phyloP scores from a whole-genome alignment of 1,140 invertebrate species.

The Euwallacea fornicatus region DNA sequence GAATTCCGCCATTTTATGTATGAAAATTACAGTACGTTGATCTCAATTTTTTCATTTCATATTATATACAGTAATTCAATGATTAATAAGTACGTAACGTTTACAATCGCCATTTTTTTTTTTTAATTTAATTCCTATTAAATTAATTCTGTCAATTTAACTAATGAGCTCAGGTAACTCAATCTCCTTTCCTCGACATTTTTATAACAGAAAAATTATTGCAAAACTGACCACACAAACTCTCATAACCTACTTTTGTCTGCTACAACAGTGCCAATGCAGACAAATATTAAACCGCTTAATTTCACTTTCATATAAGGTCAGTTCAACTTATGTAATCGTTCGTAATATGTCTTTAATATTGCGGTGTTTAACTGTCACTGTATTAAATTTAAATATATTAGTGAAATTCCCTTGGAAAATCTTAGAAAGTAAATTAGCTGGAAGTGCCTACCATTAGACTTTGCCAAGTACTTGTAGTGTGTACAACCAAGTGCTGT shows the following conservation, averaged over 20 bases:
- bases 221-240: conserved; percentile 7
- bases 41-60: too few species aligned
- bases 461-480: too few species aligned
- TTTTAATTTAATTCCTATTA: too few species aligned
- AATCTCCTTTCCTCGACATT: too few species aligned
- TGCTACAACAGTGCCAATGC: background rate
- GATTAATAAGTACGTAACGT: too few species aligned
- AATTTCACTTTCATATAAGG: conserved; percentile 33
- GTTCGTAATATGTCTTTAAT: conserved; percentile 9
- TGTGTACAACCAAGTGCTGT: too few species aligned
- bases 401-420: background rate
- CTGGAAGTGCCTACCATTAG: background rate
- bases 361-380: background rate
- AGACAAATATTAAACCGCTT: conserved; percentile 15
- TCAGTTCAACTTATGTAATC: conserved; percentile 24
- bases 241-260: conserved; percentile 25
- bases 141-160: too few species aligned
- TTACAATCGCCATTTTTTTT: too few species aligned
- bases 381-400: background rate
- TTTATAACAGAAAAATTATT: background rate
- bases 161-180: too few species aligned
- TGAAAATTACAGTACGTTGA: too few species aligned
- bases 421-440: background rate
- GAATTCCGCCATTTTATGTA: too few species aligned
- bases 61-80: too few species aligned